A percentile compares a stretch with the other conserved stretches of the same genome.
Evolutionary conservation across 2,113 vertebrate genomes (phyloP).

Genomic region (Connochaetes taurinus): DNA sequence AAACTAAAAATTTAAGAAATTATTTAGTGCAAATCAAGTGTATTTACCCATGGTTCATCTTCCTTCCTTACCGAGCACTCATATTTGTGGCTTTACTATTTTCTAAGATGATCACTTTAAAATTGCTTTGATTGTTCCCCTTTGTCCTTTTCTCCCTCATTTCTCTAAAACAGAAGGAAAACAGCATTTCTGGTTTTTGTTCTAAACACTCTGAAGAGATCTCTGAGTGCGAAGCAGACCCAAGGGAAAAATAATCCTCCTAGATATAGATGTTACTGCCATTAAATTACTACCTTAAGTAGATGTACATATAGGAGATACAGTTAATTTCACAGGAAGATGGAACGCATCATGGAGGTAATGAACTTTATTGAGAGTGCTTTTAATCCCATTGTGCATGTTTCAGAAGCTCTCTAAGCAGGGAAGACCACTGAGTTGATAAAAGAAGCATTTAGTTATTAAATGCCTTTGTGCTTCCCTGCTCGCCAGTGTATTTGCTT

Average conservation of each 20-base stretch:
- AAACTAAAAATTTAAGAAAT: neutral
- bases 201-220: constrained; percentile 15
- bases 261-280: constrained; percentile 62
- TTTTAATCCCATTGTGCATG: constrained; percentile 72
- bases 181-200: neutral
- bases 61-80: neutral
- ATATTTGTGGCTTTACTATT: neutral
- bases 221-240: constrained; percentile 45
- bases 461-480: constrained; percentile 72
- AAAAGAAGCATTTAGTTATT: constrained; percentile 71
- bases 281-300: constrained; percentile 71
- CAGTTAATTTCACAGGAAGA: constrained; percentile 72
- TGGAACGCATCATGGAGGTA: constrained; percentile 59
- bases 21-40: neutral
- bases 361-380: constrained; percentile 69
- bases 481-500: constrained; percentile 72
- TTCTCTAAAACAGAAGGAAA: constrained; percentile 16
- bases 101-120: neutral
- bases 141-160: constrained; percentile 1
- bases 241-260: constrained; percentile 51
- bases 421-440: constrained; percentile 57
- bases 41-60: neutral
- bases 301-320: constrained; percentile 65
- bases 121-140: neutral
- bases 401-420: constrained; percentile 67